Percentiles rank a stretch among this genome's conserved stretches.
Conservation (phyloP, 2,113 vertebrate species). For the Caloenas nicobarica region DNA sequence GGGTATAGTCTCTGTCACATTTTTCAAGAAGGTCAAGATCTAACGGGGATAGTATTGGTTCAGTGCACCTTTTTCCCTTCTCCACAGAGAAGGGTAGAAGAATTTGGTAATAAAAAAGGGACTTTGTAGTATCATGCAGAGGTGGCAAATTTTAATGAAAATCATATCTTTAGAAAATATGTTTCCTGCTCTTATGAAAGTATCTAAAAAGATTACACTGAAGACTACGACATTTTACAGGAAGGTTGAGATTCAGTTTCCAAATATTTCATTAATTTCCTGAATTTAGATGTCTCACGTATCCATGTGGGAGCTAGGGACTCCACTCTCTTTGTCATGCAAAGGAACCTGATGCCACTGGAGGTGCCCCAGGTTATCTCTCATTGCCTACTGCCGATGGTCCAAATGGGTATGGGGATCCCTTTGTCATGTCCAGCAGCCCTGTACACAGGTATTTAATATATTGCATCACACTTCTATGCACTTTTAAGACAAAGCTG, state of each 20-base stretch:
- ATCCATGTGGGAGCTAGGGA: background rate
- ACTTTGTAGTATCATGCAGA: background rate
- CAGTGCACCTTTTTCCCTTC: background rate
- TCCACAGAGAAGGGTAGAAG: background rate
- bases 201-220: background rate
- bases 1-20: background rate
- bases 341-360: background rate
- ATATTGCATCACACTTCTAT: background rate
- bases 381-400: background rate
- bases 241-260: background rate
- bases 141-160: background rate
- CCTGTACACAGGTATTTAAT: rapidly evolving
- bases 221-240: background rate
- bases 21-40: background rate
- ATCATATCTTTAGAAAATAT: background rate
- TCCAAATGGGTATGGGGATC: background rate
- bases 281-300: background rate
- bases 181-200: background rate
- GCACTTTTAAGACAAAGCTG: background rate
- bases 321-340: background rate
- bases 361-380: background rate
- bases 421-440: background rate
- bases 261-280: background rate
- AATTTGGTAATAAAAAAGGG: background rate
- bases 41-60: background rate